Conservation (phyloP, 2,113 vertebrate genomes). For the Mungos mungo region DNA sequence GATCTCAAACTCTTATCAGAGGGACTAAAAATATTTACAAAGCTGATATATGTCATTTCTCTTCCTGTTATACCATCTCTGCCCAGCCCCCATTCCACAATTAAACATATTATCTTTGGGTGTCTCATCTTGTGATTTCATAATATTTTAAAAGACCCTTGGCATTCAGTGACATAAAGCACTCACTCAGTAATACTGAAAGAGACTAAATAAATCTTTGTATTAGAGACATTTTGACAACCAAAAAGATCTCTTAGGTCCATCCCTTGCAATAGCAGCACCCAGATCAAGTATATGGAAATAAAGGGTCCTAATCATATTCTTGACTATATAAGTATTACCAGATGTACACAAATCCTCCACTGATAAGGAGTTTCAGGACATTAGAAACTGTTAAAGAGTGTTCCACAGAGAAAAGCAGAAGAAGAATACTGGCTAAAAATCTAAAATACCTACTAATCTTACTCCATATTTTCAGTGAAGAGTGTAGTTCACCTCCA, state of each 20-base stretch:
- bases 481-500: neutral
- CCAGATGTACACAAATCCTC: neutral
- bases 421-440: neutral
- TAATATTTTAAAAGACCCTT: neutral
- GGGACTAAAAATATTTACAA: constrained; percentile 17
- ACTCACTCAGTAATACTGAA: neutral
- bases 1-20: constrained; percentile 8
- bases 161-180: neutral
- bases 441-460: neutral
- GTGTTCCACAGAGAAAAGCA: neutral
- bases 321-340: neutral
- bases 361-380: neutral
- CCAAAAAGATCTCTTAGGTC: neutral
- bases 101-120: neutral
- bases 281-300: neutral
- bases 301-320: neutral
- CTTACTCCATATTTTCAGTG: neutral
- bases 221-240: constrained; percentile 17
- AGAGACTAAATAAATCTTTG: neutral
- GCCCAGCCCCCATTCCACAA: neutral
- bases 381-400: neutral
- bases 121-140: neutral
- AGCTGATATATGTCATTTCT: neutral
- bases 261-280: neutral
- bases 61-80: neutral